phyloP scores from a whole-genome alignment of 2,888 invertebrate genomes.

The Sinodicranocentrus sp. region DNA sequence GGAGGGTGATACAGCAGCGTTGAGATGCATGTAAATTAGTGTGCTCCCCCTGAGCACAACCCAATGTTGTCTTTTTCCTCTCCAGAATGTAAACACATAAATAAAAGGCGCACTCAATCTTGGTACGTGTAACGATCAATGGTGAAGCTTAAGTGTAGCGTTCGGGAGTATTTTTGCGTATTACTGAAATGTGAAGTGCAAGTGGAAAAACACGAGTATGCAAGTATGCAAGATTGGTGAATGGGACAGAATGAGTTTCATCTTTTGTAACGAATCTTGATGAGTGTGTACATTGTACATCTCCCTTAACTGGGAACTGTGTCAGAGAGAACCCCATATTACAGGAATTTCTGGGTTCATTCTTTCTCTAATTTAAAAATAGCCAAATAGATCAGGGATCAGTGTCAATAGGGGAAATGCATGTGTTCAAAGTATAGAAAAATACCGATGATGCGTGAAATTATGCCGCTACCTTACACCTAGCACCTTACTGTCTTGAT shows the following conservation, averaged over 20 bases:
- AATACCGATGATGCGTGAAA: conserved; percentile 17
- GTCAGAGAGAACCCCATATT: conserved; percentile 21
- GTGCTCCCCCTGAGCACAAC: neutral
- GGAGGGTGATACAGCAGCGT: neutral
- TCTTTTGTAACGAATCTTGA: no score
- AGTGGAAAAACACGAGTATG: no score
- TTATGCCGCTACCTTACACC: neutral
- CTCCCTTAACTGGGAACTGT: conserved; percentile 9
- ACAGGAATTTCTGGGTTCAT: neutral
- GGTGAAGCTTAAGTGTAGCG: no score
- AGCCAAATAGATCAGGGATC: neutral
- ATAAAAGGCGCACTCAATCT: neutral
- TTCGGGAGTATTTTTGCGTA: no score
- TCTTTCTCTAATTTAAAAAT: conserved; percentile 25
- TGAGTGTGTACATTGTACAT: neutral
- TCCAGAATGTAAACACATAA: neutral
- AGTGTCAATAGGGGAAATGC: conserved; percentile 6
- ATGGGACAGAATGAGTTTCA: no score
- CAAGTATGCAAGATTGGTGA: no score
- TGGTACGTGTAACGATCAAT: no score
- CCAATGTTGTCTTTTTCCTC: conserved; percentile 24
- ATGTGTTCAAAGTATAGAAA: conserved; percentile 26
- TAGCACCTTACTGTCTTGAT: conserved; percentile 4
- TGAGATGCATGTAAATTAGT: conserved; percentile 42
- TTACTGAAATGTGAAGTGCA: no score